Base-by-base conservation (phyloP, 2,888 invertebrate species). In the Tigriopus californicus region DNA sequence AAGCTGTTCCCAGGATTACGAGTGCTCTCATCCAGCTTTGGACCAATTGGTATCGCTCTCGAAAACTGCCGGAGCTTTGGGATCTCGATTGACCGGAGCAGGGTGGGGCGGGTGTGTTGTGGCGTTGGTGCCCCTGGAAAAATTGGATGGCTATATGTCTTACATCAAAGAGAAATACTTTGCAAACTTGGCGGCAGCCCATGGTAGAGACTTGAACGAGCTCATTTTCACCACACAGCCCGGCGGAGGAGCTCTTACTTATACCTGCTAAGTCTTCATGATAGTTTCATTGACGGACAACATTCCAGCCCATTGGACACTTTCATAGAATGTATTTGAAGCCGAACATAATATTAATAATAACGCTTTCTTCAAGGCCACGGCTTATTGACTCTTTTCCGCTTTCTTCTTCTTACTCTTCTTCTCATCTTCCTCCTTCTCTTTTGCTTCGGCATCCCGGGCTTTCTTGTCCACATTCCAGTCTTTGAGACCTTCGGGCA, bases 61-160 rank as follows among this genome's bases (percentile, higher is more conserved):
- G 10, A 18, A 10, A 1, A 75, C 77, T 62, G 79, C 80, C 55
- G 74, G 78, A 61, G 78, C 80, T 3, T 73, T 83, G n/a, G 85
- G 89, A 47, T 85, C 88, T n/a, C 79, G 97, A 56, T 75, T 98
- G 44, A 97, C 97, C 1, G 98, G 97, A 41, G 97, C 97, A 40
- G 92, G 92, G 75, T 97, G 97, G 97, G 98, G 97, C 42, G 98
- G 98, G 5, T 97, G 95, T 71, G 80, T 84, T 59, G 91, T 98
- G 12, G 89, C 91, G 18, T 73, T 94, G 64, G 80, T 86, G 59
- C 76, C 79, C 1, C 76, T 77, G 60, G 77, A 79, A 53, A 76
- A 78, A 62, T 80, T 83, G 6, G 71, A 78, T 13, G 71, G 75
- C 62, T 90, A 85, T 68, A 78, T 89, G 48, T 71, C 78, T 18